Conservation (phyloP, 2,888 invertebrate genomes). For the Oxyteleia sp. region DNA sequence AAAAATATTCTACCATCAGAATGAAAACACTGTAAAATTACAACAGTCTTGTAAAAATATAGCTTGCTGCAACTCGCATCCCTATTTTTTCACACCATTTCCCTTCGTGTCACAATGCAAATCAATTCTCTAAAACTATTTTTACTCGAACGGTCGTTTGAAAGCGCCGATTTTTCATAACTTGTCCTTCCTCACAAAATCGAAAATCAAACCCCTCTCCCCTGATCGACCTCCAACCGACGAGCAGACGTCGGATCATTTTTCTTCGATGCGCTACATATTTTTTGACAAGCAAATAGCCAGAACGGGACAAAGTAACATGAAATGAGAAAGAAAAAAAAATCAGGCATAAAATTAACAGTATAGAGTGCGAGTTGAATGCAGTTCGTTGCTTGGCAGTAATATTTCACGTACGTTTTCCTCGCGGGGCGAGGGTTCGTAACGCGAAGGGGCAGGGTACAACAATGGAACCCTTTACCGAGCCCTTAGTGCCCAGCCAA, state of each 20-base stretch:
- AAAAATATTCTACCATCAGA: too few relatives aligned
- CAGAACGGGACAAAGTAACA: constrained; percentile 58
- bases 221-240: not conserved
- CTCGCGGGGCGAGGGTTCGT: constrained; percentile 80
- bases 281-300: constrained; percentile 59
- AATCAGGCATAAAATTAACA: constrained; percentile 86
- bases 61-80: too few relatives aligned
- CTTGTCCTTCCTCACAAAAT: not conserved
- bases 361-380: constrained; percentile 83
- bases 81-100: too few relatives aligned
- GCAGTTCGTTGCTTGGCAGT: constrained; percentile 81
- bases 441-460: constrained; percentile 80
- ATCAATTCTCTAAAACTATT: not conserved
- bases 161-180: constrained; percentile 24
- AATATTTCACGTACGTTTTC: constrained; percentile 85
- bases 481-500: constrained; percentile 86
- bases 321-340: constrained; percentile 79
- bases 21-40: too few relatives aligned
- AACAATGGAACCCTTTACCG: constrained; percentile 88
- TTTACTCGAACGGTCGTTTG: too few relatives aligned
- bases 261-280: constrained; percentile 54
- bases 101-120: too few relatives aligned
- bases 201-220: not conserved
- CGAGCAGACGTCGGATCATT: constrained; percentile 19
- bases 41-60: too few relatives aligned